Evolutionary conservation across 2,113 vertebrate species (phyloP).

Genomic region (Benitochromis conjunctus): DNA sequence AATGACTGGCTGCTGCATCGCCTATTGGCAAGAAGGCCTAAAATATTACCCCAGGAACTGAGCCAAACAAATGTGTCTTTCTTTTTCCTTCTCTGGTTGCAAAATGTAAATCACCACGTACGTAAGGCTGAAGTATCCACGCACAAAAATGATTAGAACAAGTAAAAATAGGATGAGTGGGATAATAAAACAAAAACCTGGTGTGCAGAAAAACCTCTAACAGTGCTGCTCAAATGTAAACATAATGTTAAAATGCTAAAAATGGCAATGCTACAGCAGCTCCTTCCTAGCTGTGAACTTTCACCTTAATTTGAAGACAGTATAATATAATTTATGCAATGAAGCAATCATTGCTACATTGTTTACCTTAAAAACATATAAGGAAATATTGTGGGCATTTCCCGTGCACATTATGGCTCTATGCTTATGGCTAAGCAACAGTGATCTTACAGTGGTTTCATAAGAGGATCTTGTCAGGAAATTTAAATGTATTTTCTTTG

Average conservation of each 20-base stretch:
- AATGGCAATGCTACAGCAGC: not conserved
- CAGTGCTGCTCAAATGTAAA: not conserved
- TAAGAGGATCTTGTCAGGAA: not conserved
- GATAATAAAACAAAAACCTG: not conserved
- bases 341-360: not conserved
- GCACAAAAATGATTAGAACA: conserved; percentile 6
- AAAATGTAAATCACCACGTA: not conserved
- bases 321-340: not conserved
- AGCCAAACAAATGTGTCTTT: not conserved
- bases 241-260: not conserved
- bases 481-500: not conserved
- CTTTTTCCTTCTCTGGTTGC: not conserved
- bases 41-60: conserved; percentile 16
- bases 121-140: not conserved
- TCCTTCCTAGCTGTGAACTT: not conserved
- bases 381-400: not conserved
- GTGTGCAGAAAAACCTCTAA: not conserved
- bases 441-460: not conserved
- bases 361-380: not conserved
- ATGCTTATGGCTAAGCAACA: not conserved
- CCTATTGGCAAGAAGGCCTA: conserved; percentile 2
- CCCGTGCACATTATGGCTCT: not conserved
- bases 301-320: not conserved
- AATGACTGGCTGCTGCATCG: not conserved
- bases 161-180: conserved; percentile 10